phyloP scores from a whole-genome alignment of 2,888 invertebrate species.

The Polydrusus cervinus region DNA sequence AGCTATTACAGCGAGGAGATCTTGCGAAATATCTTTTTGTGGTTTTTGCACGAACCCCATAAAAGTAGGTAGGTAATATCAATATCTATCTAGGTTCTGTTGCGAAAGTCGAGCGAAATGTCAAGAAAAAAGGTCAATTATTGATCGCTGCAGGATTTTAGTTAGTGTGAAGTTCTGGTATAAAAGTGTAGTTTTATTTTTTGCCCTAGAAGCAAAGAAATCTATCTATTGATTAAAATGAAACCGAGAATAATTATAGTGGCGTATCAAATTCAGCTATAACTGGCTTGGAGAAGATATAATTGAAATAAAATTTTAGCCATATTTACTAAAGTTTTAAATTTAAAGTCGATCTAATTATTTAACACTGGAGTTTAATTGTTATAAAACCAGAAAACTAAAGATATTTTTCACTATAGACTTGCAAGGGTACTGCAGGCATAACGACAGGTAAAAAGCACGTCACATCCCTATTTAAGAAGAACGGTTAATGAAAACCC shows the following conservation, averaged over 20 bases:
- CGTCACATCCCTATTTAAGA: too few species aligned
- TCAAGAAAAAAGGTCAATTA: constrained; percentile 26
- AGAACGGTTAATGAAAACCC: too few species aligned
- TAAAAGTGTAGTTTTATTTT: constrained; percentile 3
- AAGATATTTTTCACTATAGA: too few species aligned
- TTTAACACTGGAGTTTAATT: too few species aligned
- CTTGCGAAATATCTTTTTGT: not conserved
- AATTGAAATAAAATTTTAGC: too few species aligned
- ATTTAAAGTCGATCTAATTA: too few species aligned
- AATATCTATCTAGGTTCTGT: constrained; percentile 6
- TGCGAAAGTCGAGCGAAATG: constrained; percentile 15
- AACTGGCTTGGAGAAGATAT: too few species aligned
- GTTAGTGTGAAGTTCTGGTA: not conserved
- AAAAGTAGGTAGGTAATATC: constrained; percentile 3
- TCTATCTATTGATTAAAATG: constrained; percentile 10
- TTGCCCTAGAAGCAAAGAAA: constrained; percentile 4
- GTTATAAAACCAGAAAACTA: too few species aligned
- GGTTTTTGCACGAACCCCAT: constrained; percentile 6
- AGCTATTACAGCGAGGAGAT: constrained; percentile 4
- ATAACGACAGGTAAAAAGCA: too few species aligned
- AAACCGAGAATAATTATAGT: not conserved
- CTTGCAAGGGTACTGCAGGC: too few species aligned
- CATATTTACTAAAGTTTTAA: too few species aligned
- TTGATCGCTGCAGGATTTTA: constrained; percentile 15
- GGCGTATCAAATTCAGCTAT: not conserved